Base-by-base conservation (phyloP, 2,888 invertebrate species). In the Rhingia campestris region DNA sequence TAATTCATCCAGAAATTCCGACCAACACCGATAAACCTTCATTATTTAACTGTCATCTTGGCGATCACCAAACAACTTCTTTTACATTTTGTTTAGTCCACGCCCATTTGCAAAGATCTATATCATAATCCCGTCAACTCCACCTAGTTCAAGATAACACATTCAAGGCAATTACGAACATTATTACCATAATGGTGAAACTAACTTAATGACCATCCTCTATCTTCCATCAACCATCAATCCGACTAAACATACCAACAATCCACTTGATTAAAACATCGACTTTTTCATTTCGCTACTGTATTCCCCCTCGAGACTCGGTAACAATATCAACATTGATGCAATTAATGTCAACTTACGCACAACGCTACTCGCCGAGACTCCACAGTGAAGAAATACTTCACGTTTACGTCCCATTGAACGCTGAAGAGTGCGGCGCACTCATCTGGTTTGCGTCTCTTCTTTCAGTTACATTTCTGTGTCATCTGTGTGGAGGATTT, bases 271-370 rank as follows among this genome's bases (percentile, higher is more conserved):
- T 59, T 72, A 45, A 72, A 66, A 66, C 66, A 59, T 51, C 56
- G 72, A 56, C 70, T 76, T 66, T 47, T 77, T 51, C 67, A 63
- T 73, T 77, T 67, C 56, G 51, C 56, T 54, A 49, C 41, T 37
- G 45, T 33, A 32, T 43, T 64, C 7, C 12, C 33, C 41, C 35
- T 10, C 64, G 12, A 53, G 53, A 76, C 70, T 64, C 76, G 76
- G 59, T 64, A 76, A 59, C 70, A 66, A 53, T 67, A 73, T 67
- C 63, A 72, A 73, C 73, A 47, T 47, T 14, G 30, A 51, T 77
- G 56, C 72, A 82, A 82, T 82, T 82, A 82, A 69, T 77, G 73
- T 67, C 63, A 73, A 72, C 54, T 70, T 54, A 81, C 72, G 76
- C 72, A 76, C 66, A 73, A 66, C 61, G 61, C 61, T 70, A 67